A percentile compares a stretch with the other conserved stretches of the same genome.
Conservation (phyloP, 2,888 invertebrate genomes). For the Anodontia alba region DNA sequence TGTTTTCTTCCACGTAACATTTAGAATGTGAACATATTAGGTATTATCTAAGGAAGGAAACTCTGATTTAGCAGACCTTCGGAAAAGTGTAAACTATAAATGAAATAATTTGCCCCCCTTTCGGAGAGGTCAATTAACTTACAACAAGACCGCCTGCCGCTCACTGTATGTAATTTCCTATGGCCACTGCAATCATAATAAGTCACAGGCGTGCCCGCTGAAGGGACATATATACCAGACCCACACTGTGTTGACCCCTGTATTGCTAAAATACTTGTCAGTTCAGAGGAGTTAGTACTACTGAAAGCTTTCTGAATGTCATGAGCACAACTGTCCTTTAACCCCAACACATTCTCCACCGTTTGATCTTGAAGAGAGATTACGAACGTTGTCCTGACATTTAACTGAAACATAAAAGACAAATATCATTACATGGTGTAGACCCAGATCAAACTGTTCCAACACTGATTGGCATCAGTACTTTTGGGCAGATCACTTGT, state of each 20-base stretch:
- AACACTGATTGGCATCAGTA: no score
- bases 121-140: no score
- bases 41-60: no score
- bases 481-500: no score
- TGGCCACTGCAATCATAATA: slow-evolving; percentile 34
- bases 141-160: no score
- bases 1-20: no score
- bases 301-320: slow-evolving; percentile 26
- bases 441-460: no score
- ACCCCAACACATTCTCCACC: background rate
- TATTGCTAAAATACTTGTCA: background rate
- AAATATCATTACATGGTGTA: no score
- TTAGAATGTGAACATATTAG: no score
- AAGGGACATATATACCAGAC: slow-evolving; percentile 22
- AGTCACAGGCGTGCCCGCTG: background rate
- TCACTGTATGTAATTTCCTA: background rate
- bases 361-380: slow-evolving; percentile 29
- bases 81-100: no score
- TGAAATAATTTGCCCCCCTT: no score
- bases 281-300: background rate
- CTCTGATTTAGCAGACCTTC: no score
- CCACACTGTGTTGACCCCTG: background rate
- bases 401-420: slow-evolving; percentile 4
- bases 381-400: background rate
- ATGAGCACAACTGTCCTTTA: slow-evolving; percentile 34